A percentile compares a stretch with the other conserved stretches of the same genome.
Evolutionary conservation across 2,888 invertebrate genomes (phyloP).

Genomic region (Volucella inanis): DNA sequence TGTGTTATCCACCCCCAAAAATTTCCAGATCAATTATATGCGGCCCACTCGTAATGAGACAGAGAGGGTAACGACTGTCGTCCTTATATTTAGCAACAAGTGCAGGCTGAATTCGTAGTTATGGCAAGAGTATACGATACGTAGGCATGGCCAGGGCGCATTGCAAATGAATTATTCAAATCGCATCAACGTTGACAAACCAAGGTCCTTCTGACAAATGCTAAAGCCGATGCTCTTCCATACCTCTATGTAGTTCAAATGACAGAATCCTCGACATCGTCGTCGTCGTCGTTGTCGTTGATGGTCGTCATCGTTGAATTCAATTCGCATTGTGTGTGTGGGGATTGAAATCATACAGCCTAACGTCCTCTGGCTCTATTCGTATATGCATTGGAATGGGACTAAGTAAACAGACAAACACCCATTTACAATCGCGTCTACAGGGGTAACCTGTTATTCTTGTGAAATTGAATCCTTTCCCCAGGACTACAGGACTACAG

Average conservation of each 20-base stretch:
- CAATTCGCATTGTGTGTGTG: slow-evolving; percentile 64
- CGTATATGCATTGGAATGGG: slow-evolving; percentile 59
- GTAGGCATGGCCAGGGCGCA: slow-evolving; percentile 45
- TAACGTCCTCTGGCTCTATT: slow-evolving; percentile 47
- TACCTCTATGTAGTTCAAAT: background rate
- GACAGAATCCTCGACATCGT: background rate
- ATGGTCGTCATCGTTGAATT: slow-evolving; percentile 31
- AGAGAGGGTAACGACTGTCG: slow-evolving; percentile 51
- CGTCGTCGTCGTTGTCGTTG: slow-evolving; percentile 1
- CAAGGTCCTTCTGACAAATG: slow-evolving; percentile 64
- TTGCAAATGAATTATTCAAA: slow-evolving; percentile 73
- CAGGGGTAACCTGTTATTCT: slow-evolving; percentile 71
- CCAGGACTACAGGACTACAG: slow-evolving; percentile 45
- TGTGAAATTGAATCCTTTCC: slow-evolving; percentile 74
- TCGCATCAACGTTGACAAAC: slow-evolving; percentile 49
- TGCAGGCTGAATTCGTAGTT: background rate
- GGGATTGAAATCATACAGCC: slow-evolving; percentile 65
- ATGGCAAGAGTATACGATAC: too few species aligned
- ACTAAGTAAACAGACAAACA: slow-evolving; percentile 72
- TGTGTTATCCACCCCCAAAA: slow-evolving; percentile 4
- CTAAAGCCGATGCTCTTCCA: slow-evolving; percentile 30
- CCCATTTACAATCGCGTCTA: slow-evolving; percentile 39
- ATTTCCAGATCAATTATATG: slow-evolving; percentile 64
- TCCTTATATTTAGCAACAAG: slow-evolving; percentile 71
- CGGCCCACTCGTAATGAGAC: slow-evolving; percentile 59